Evolutionary conservation across 2,113 vertebrate genomes (phyloP), one percentile per base, ranked within the genome.

Genomic region (Dissostichus mawsoni): DNA sequence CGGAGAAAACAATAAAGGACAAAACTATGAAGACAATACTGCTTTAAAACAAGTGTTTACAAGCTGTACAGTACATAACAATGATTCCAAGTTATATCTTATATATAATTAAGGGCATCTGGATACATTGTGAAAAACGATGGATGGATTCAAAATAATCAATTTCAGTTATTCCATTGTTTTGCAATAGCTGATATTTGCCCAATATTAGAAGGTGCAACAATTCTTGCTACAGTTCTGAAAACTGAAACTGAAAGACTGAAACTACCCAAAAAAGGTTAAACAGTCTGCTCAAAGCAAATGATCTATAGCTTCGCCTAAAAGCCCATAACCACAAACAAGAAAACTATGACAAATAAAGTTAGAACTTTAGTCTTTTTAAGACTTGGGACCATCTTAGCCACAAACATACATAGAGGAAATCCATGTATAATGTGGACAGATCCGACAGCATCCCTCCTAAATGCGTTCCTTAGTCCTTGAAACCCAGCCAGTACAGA

Each of bases 401-500:
- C 29, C 14, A 20, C 18, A 2, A 23, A 58, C 25, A 58, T 10
- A 17, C 0, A 57, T 8, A 70, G 3, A 74, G 9, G 23, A 50
- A 53, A n/a, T 61, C 55, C 36, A 62, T 20, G 14, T 33, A 45
- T 51, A 78, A 59, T 64, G 29, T 57, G 48, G 65, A 75, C 45
- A 47, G 44, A 73, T 58, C 63, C 48, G 61, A 51, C 33, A 81
- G 65, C 56, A 56, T 36, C 48, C 76, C 74, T 71, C 65, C 20
- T 74, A 69, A 69, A 59, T 0, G 17, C 11, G 3, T 53, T 69
- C 44, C 23, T 74, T 5, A 8, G n/a, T 72, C 55, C 44, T 50
- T 83, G 81, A 84, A 88, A 69, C 20, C 3, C 18, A 50, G 77
- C 83, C 78, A 81, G 55, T 3, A 7, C 63, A 8, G 41, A 52